Conservation (phyloP, 2,888 invertebrate genomes). For the Harpalus rubripes region DNA sequence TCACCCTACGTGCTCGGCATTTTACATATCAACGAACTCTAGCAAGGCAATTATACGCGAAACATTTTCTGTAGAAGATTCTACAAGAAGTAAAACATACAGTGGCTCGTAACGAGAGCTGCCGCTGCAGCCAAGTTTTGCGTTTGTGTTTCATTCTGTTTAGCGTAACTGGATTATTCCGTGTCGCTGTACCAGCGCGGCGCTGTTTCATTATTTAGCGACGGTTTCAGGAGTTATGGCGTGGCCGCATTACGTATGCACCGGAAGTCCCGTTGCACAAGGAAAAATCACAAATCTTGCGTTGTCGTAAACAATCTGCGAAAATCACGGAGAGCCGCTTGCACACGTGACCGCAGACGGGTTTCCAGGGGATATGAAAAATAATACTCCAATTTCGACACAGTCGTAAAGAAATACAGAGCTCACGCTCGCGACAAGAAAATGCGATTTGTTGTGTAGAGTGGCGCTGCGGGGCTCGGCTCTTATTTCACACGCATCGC, state of each 20-base stretch:
- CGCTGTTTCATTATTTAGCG: constrained; percentile 41
- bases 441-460: constrained; percentile 63
- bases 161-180: constrained; percentile 58
- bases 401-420: constrained; percentile 60
- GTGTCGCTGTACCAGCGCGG: constrained; percentile 8
- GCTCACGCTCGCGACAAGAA: constrained; percentile 53
- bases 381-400: constrained; percentile 63
- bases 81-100: constrained; percentile 47
- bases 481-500: constrained; percentile 65
- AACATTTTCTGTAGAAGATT: constrained; percentile 38
- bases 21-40: constrained; percentile 59
- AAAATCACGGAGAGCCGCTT: constrained; percentile 44
- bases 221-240: constrained; percentile 46
- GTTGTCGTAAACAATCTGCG: constrained; percentile 61
- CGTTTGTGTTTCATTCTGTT: constrained; percentile 47
- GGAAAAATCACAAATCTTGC: constrained; percentile 54
- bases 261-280: constrained; percentile 23
- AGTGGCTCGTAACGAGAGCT: constrained; percentile 28
- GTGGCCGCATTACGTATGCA: constrained; percentile 49
- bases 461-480: constrained; percentile 51
- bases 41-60: constrained; percentile 46
- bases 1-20: constrained; percentile 59
- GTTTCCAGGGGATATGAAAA: constrained; percentile 59
- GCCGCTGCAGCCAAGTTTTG: constrained; percentile 1
- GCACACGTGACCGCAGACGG: constrained; percentile 54